A percentile compares a stretch with the other conserved stretches of the same genome.
Conservation (phyloP, 2,113 vertebrate species). For the Clinocottus analis region DNA sequence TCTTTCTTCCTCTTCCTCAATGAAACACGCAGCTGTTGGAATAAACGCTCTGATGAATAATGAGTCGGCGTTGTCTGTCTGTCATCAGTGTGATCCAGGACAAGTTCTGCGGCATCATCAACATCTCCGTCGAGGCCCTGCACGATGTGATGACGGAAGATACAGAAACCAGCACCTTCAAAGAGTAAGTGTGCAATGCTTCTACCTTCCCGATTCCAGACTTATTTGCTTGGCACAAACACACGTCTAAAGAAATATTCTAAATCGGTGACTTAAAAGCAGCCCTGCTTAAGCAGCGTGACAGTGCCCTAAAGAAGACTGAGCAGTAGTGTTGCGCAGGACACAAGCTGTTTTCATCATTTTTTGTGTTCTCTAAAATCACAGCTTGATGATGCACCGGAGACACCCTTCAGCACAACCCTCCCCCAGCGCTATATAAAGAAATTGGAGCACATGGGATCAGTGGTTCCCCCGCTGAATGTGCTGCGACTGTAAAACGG, state of each 20-base stretch:
- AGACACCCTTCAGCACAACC: background rate
- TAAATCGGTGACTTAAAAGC: background rate
- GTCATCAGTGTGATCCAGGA: conserved; percentile 93
- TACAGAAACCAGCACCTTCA: conserved; percentile 91
- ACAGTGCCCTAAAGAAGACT: conserved; percentile 3
- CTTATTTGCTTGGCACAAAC: background rate
- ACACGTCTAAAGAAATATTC: background rate
- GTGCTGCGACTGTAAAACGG: background rate
- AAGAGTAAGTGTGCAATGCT: conserved; percentile 88
- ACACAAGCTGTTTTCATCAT: background rate
- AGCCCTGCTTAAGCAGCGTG: background rate
- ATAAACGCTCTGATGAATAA: conserved; percentile 6
- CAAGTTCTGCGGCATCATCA: conserved; percentile 98
- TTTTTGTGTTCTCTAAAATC: background rate
- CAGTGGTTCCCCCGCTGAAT: background rate
- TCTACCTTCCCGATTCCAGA: background rate
- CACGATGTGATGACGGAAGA: conserved; percentile 98
- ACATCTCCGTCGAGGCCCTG: conserved; percentile 92
- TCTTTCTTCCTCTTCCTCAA: background rate
- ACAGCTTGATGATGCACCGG: background rate
- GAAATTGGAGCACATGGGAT: background rate
- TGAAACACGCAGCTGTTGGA: conserved; percentile 1
- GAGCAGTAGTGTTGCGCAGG: background rate
- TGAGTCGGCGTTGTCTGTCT: conserved; percentile 36
- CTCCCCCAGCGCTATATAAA: background rate